A percentile compares a stretch with the other conserved stretches of the same genome.
Evolutionary conservation across 2,113 vertebrate genomes (phyloP).

Genomic region (Vidua macroura): DNA sequence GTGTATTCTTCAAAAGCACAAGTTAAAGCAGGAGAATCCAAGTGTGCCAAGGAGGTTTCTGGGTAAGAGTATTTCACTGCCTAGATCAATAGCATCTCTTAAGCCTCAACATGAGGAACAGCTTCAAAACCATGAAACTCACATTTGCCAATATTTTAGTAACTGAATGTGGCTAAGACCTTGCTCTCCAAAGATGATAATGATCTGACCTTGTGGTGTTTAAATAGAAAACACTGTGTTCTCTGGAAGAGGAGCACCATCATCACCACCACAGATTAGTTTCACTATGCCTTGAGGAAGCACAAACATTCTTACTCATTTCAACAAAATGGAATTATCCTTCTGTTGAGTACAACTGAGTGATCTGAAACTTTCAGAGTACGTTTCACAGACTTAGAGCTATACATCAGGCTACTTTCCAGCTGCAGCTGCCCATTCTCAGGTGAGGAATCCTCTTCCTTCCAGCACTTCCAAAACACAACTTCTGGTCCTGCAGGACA

Average conservation of each 20-base stretch:
- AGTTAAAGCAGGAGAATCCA: background rate
- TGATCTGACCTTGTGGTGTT: background rate
- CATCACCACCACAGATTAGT: background rate
- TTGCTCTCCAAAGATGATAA: background rate
- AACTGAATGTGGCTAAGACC: background rate
- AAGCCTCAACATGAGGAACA: background rate
- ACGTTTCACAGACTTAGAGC: background rate
- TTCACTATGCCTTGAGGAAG: fast-evolving
- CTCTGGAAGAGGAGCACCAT: background rate
- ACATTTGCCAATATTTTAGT: background rate
- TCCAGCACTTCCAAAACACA: background rate
- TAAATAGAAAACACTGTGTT: background rate
- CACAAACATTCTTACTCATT: background rate
- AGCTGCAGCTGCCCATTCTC: background rate
- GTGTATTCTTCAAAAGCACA: background rate
- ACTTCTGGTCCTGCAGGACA: background rate
- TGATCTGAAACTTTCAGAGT: background rate
- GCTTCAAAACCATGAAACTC: background rate
- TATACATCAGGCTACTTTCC: fast-evolving
- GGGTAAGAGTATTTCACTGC: background rate
- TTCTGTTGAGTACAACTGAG: background rate
- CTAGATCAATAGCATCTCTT: background rate
- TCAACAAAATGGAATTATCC: background rate
- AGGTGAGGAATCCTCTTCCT: background rate
- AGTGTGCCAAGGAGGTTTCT: background rate